phyloP scores from a whole-genome alignment of 2,113 vertebrate genomes.

The Jacana jacana region DNA sequence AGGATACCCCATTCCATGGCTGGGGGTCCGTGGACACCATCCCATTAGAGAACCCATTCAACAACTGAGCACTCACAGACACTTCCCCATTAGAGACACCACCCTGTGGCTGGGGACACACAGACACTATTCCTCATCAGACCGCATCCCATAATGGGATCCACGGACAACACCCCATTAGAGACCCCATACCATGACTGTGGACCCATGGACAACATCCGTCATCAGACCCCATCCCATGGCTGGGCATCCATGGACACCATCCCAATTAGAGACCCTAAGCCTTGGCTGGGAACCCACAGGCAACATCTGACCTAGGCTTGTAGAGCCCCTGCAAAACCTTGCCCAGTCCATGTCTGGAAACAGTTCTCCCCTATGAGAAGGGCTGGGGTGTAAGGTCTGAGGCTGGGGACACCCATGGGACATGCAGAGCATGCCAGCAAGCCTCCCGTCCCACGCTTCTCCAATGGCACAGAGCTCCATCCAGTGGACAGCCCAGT shows the following conservation, averaged over 20 bases:
- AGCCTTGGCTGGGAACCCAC: background rate
- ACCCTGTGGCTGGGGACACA: background rate
- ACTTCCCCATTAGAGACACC: too few relatives aligned
- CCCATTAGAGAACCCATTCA: background rate
- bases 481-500: background rate
- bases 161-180: background rate
- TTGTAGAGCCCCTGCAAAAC: background rate
- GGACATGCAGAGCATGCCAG: background rate
- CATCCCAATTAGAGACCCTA: background rate
- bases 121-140: background rate
- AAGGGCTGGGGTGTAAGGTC: background rate
- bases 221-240: background rate
- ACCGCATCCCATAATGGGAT: background rate
- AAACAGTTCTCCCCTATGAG: rapidly evolving
- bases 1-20: background rate
- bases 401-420: background rate
- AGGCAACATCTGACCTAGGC: too few relatives aligned
- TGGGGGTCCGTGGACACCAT: too few relatives aligned
- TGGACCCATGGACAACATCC: background rate
- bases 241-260: background rate
- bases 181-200: too few relatives aligned
- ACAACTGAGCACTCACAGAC: background rate
- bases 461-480: rapidly evolving
- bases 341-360: too few relatives aligned
- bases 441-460: rapidly evolving